phyloP scores from a whole-genome alignment of 1,140 invertebrate species.

The Panagrolaimus sp. region DNA sequence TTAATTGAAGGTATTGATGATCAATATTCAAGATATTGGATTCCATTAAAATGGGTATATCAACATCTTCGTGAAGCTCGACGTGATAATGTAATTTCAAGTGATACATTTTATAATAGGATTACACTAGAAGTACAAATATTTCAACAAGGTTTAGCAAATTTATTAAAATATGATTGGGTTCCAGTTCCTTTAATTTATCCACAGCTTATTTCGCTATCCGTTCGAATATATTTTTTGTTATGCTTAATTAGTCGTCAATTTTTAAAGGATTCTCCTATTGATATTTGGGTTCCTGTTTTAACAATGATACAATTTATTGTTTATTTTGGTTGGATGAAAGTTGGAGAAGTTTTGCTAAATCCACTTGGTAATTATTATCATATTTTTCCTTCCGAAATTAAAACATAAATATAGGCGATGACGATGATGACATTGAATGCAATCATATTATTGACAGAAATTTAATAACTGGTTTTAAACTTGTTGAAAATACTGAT shows the following conservation, averaged over 20 bases:
- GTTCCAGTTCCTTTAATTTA: slow-evolving; percentile 34
- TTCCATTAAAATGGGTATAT: slow-evolving; percentile 33
- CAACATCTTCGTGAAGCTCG: slow-evolving; percentile 11
- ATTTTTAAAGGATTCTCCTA: slow-evolving; percentile 8
- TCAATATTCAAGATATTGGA: slow-evolving; percentile 34
- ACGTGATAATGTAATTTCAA: neutral
- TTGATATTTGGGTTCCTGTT: slow-evolving; percentile 32
- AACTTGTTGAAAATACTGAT: slow-evolving; percentile 36
- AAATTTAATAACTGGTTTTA: slow-evolving; percentile 24
- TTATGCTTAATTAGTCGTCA: slow-evolving; percentile 31
- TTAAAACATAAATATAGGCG: too few relatives aligned
- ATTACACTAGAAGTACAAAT: slow-evolving; percentile 22
- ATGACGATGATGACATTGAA: too few relatives aligned
- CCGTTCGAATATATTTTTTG: slow-evolving; percentile 33
- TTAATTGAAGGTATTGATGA: slow-evolving; percentile 10
- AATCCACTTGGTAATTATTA: slow-evolving; percentile 44
- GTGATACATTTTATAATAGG: slow-evolving; percentile 12
- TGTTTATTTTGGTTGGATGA: slow-evolving; percentile 41
- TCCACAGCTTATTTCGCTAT: slow-evolving; percentile 36
- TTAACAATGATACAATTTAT: slow-evolving; percentile 34
- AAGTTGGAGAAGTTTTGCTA: slow-evolving; percentile 35
- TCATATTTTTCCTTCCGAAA: too few relatives aligned
- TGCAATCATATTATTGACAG: slow-evolving; percentile 3
- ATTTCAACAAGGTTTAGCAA: slow-evolving; percentile 22
- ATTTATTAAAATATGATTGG: slow-evolving; percentile 8